phyloP scores from a whole-genome alignment of 2,113 vertebrate species.

The Cephalopholis sonnerati region DNA sequence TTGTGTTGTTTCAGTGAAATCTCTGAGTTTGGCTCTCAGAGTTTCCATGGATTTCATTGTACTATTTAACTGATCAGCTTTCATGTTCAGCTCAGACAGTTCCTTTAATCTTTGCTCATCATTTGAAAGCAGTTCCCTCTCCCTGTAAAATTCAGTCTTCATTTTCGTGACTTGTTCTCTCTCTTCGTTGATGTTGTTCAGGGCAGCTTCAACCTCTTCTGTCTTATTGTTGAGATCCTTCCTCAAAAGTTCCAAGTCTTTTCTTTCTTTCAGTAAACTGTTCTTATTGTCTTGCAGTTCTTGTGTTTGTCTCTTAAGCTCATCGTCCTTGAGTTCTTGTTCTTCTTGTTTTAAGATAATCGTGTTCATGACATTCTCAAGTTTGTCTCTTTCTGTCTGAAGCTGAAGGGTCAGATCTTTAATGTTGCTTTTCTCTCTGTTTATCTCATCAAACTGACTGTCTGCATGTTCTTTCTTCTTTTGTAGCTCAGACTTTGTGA shows the following conservation, averaged over 20 bases:
- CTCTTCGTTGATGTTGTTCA: background rate
- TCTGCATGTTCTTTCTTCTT: conserved; percentile 1
- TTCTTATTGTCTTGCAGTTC: background rate
- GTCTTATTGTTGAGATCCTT: background rate
- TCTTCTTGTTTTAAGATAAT: conserved; percentile 3
- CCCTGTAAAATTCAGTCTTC: background rate
- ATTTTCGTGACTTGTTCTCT: background rate
- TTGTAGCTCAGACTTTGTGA: background rate
- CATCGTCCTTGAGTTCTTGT: conserved; percentile 15
- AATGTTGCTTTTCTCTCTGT: background rate
- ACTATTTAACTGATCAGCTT: background rate
- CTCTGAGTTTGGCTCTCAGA: background rate
- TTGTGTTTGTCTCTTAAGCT: conserved; percentile 1
- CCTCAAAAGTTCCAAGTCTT: background rate
- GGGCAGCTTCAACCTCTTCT: background rate
- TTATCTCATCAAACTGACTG: conserved; percentile 4
- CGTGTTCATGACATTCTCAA: background rate
- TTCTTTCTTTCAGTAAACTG: background rate
- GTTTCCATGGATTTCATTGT: background rate
- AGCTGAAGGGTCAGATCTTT: conserved; percentile 2
- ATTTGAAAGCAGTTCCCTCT: background rate
- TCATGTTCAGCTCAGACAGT: background rate
- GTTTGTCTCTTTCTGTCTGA: background rate
- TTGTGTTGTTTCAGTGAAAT: background rate
- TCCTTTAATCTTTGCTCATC: background rate